These are phyloP conservation scores for Lepidocyrtinus sp. DNA, from an alignment of 2,888 invertebrate genomes.

Conservation along the genomic window DNA sequence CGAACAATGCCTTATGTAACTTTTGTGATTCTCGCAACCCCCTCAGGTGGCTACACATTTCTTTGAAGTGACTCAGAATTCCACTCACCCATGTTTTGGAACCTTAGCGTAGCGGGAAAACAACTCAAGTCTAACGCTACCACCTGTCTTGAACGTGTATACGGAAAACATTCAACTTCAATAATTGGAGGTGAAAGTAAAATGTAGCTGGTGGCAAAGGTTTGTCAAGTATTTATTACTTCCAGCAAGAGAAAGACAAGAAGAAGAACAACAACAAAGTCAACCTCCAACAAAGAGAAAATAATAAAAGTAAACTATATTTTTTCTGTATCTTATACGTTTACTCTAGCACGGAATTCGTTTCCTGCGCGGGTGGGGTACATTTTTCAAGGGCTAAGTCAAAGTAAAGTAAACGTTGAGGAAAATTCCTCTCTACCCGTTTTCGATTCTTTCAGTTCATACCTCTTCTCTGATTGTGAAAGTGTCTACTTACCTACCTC, in stretches of 20 bases:
- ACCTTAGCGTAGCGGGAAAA: too few species aligned
- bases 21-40: not conserved
- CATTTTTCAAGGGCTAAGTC: constrained; percentile 9
- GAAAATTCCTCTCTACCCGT: not conserved
- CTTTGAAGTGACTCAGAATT: constrained; percentile 6
- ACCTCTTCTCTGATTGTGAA: constrained; percentile 35
- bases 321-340: too few species aligned
- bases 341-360: too few species aligned
- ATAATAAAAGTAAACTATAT: too few species aligned
- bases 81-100: constrained; percentile 2
- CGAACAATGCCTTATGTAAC: not conserved
- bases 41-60: constrained; percentile 49
- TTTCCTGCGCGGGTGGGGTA: too few species aligned
- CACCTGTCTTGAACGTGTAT: not conserved
- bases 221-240: constrained; percentile 59
- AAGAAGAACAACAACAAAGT: constrained; percentile 25
- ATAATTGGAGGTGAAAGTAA: constrained; percentile 60
- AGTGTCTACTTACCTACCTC: constrained; percentile 13
- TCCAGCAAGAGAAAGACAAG: constrained; percentile 32
- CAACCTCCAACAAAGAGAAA: not conserved
- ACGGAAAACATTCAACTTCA: constrained; percentile 26
- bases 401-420: constrained; percentile 5
- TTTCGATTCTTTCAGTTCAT: constrained; percentile 9
- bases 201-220: constrained; percentile 57
- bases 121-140: too few species aligned